Percentiles rank a stretch among this genome's conserved stretches.
Evolutionary conservation across 2,888 invertebrate species (phyloP).

Genomic region (Epistrophe grossulariae): DNA sequence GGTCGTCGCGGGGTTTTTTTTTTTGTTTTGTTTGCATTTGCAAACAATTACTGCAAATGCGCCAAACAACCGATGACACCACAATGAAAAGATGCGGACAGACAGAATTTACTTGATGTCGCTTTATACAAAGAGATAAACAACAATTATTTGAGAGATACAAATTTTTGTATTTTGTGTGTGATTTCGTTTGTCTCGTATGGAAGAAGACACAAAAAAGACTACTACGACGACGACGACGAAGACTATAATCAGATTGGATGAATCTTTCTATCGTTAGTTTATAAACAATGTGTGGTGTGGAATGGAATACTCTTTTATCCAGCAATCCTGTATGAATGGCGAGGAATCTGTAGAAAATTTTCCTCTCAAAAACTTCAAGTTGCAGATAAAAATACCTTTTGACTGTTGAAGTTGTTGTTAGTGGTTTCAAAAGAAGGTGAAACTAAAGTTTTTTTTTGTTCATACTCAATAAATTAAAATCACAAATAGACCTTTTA

Average conservation of each 20-base stretch:
- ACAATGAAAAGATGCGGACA: conserved; percentile 46
- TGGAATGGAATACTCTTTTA: neutral
- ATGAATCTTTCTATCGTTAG: conserved; percentile 25
- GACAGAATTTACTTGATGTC: conserved; percentile 34
- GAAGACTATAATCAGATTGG: conserved; percentile 18
- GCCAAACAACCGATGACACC: conserved; percentile 25
- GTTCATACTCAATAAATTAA: conserved; percentile 55
- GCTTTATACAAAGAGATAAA: conserved; percentile 61
- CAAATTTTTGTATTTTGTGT: conserved; percentile 40
- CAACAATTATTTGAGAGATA: conserved; percentile 54
- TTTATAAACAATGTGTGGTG: conserved; percentile 12
- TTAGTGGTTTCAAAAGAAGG: conserved; percentile 31
- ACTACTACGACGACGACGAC: neutral
- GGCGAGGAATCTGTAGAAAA: conserved; percentile 15
- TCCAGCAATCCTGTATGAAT: conserved; percentile 17
- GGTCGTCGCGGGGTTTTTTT: neutral
- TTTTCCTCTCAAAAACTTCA: neutral
- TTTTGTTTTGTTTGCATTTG: conserved; percentile 23
- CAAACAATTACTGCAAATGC: neutral
- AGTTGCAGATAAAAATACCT: conserved; percentile 16
- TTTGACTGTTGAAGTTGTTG: conserved; percentile 1
- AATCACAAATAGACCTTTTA: conserved; percentile 52
- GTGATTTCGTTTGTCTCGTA: conserved; percentile 36
- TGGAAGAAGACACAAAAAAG: conserved; percentile 3
- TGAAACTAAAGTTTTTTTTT: conserved; percentile 40